Base-by-base conservation (phyloP, 2,797 vertebrate genomes). In the Acestrorhynchus altus region DNA sequence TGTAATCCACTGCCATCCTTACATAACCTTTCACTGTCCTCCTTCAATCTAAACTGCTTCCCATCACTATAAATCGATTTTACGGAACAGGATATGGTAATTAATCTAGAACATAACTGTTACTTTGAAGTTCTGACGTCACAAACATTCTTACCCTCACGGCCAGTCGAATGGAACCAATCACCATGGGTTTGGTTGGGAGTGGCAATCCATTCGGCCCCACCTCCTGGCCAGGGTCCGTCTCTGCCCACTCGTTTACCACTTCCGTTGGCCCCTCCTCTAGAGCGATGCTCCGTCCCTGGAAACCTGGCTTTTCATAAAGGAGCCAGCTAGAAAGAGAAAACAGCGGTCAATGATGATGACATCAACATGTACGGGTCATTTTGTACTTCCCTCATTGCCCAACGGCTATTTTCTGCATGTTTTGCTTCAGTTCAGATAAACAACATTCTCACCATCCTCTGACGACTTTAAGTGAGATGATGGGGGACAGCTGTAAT, bases 231-330 rank as follows among this genome's bases (percentile, higher is more conserved):
- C 93, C 90, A 71, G 85, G 83, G 74, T 73, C 67, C 69, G 91
- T 90, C 70, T 94, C 90, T 52, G 88, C 92, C 97, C 97, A 99
- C 78, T 96, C 87, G 68, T 96, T 95, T 78, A 90, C 81, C 0
- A 99, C 87, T 51, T 98, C 96, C 61, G 93, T 69, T 24, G 95
- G 92, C 77, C 96, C 97, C 91, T 99, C 98, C 85, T 99, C 98
- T 22, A 99, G 81, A 0, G 97, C 94, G 47, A 98, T 88, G 66
- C 90, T 86, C 1, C 94, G 92, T 0, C 98, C 98, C 91, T 96
- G 95, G 88, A 97, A 99, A 85, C 96, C 94, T 47, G 96, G 96
- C 78, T 96, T 96, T 79, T 99, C 97, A 89, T 96, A 99, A 22
- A 99, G 91, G 84, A 99, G 93, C 98, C 98, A 99, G 87, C 98